Base-by-base conservation (phyloP, 1,140 invertebrate species). In the Drepana arcuata region DNA sequence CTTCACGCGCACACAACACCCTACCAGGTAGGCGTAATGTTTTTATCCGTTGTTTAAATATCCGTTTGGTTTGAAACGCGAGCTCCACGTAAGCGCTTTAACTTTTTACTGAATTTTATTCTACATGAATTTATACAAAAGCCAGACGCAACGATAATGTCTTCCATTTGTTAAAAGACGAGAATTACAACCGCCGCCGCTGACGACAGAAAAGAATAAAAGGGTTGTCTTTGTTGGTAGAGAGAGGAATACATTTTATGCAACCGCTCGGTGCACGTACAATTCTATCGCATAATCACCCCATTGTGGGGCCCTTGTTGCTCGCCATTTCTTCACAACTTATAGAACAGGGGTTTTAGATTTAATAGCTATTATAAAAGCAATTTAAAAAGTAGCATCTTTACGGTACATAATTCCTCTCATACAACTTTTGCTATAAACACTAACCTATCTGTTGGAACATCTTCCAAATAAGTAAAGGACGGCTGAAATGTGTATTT, bases 121-220 rank as follows among this genome's bases (percentile, higher is more conserved):
- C 52, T 65, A 63, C 63, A 59, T 57, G 56, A 69, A 72, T 69
- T 69, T 69, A 66, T 55, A 68, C 60, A 67, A 71, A 69, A 69
- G 65, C 63, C 58, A 69, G 59, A 53, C 48, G n/a, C n/a, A 51
- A 53, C 49, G 59, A 65, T 72, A 69, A 72, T 69, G 65, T 67
- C 62, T 67, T 67, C 63, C 63, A 72, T 72, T 69, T 72, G 63
- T 72, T 72, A 71, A 63, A 55, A 72, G 64, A 64, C 57, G 53
- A 64, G 62, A 68, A 66, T 65, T 68, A 64, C 55, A 52, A 41
- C 29, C 24, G 24, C 40, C 58, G 42, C 46, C 46, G 48, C 48
- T 48, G 51, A 60, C 58, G 53, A 52, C 59, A 47, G 54, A 65
- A 67, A 61, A 59, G 57, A 61, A 65, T 58, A 59, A 59, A 63